A percentile compares a stretch with the other conserved stretches of the same genome.
Evolutionary conservation across 2,888 invertebrate genomes (phyloP).

Genomic region (Rhingia rostrata): DNA sequence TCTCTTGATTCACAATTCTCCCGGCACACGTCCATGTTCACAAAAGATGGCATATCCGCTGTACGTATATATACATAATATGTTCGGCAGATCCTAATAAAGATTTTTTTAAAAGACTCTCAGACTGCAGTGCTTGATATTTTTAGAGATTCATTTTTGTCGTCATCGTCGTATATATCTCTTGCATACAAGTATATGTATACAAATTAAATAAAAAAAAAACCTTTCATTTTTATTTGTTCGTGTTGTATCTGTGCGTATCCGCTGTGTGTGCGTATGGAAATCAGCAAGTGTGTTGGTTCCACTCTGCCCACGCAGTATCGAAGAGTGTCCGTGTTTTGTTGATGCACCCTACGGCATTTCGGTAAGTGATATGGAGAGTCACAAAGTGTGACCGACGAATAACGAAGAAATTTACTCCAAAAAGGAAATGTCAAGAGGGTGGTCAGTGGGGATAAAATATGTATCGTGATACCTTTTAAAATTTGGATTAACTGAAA

Average conservation of each 20-base stretch:
- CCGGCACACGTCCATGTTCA: constrained; percentile 51
- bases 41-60: constrained; percentile 53
- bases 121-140: constrained; percentile 47
- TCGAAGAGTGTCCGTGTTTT: constrained; percentile 13
- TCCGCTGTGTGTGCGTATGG: constrained; percentile 24
- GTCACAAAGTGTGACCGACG: constrained; percentile 60
- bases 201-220: constrained; percentile 43
- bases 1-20: constrained; percentile 50
- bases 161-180: constrained; percentile 50
- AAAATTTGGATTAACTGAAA: constrained; percentile 58
- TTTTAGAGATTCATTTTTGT: constrained; percentile 71
- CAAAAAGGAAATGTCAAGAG: constrained; percentile 27
- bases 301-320: constrained; percentile 45
- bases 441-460: constrained; percentile 18
- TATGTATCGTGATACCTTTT: constrained; percentile 38
- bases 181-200: constrained; percentile 5
- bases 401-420: constrained; percentile 40
- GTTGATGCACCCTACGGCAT: constrained; percentile 47
- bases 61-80: background rate
- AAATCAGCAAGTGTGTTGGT: constrained; percentile 6
- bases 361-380: constrained; percentile 42
- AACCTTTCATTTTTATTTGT: constrained; percentile 59
- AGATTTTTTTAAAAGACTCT: constrained; percentile 46
- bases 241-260: constrained; percentile 57
- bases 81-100: constrained; percentile 49